Conservation (phyloP, 2,888 invertebrate species). For the Globia sparganii region DNA sequence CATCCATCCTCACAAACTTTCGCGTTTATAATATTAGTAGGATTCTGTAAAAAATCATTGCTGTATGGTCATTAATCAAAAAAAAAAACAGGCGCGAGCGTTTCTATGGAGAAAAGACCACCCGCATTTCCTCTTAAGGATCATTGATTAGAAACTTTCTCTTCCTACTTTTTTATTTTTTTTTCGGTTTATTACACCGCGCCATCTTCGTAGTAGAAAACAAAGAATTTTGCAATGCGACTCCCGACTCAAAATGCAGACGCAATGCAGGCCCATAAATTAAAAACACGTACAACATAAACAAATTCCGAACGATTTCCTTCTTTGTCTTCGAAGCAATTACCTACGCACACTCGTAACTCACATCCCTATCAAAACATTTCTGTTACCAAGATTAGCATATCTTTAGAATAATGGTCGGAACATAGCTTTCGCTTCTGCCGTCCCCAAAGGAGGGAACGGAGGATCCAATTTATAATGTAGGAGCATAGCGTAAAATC, state of each 20-base stretch:
- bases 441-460: slow-evolving; percentile 55
- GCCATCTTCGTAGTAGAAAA: background rate
- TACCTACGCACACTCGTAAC: slow-evolving; percentile 41
- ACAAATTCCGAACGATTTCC: slow-evolving; percentile 35
- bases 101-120: no score
- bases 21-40: no score
- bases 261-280: slow-evolving; percentile 33
- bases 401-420: slow-evolving; percentile 59
- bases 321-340: slow-evolving; percentile 38
- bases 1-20: no score
- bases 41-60: no score
- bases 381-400: slow-evolving; percentile 49
- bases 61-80: no score
- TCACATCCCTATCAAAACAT: slow-evolving; percentile 49
- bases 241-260: background rate
- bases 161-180: background rate
- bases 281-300: slow-evolving; percentile 7
- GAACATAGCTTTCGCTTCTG: slow-evolving; percentile 52
- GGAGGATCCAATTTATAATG: slow-evolving; percentile 69
- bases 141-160: background rate
- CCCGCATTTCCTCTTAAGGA: no score
- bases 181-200: background rate
- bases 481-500: slow-evolving; percentile 64
- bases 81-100: no score
- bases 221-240: background rate